Evolutionary conservation across 2,113 vertebrate species (phyloP), one percentile per base, ranked within the genome.

Genomic region (Bujurquina vittata): DNA sequence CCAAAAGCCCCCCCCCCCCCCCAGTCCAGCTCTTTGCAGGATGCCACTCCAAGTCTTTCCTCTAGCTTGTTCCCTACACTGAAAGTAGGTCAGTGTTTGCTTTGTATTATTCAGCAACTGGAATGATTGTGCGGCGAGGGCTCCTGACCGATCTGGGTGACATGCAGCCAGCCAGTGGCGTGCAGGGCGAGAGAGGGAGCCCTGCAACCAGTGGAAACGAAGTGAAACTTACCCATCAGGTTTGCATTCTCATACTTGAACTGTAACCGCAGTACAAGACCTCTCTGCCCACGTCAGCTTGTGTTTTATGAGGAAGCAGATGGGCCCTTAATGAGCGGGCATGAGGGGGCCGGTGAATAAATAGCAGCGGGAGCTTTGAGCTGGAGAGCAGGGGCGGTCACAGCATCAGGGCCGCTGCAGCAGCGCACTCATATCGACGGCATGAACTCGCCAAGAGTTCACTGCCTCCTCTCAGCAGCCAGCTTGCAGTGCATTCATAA

Each of bases 81-180:
- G 93, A 93, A 96, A 99, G 95, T 99, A 98, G 98, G 98, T 98
- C 98, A 98, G 84, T 95, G 96, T 97, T 97, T 97, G 97, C 96
- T 97, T 98, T 97, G 96, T 97, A 93, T 97, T 97, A 97, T 97
- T 97, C 96, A 97, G 94, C 96, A 96, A 96, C 95, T 96, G 93
- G 95, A 95, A 93, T 95, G 96, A 94, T 94, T 93, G 93, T 91
- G 88, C 43, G 57, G 77, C 83, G 79, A 90, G 84, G 91, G 82
- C 78, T 92, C 92, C 91, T 92, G 88, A 84, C 89, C 80, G 91
- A 94, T 96, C 93, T 91, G 87, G 88, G 26, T 22, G 80, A 94
- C 91, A 86, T 90, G 87, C 92, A 90, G 94, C 92, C 90, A 84
- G 89, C 86, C 90, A 73, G 75, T 33, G 73, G 87, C 74, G 80